Conservation (phyloP, 2,888 invertebrate species). For the Drosophila algonquin region DNA sequence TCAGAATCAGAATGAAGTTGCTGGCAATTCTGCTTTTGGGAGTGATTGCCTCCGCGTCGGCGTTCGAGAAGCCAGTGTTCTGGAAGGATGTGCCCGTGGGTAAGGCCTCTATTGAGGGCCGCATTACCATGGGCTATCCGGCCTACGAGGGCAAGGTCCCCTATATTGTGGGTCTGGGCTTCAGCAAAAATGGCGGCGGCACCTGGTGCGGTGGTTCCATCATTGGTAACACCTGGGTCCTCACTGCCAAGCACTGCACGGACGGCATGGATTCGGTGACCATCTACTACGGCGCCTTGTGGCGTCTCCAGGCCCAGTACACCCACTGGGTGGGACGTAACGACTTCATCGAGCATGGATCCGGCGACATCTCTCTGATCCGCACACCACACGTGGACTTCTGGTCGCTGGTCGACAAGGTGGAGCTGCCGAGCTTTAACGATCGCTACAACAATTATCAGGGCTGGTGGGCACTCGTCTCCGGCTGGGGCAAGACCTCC, state of each 20-base stretch:
- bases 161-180: slow-evolving; percentile 71
- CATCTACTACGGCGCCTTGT: slow-evolving; percentile 65
- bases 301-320: slow-evolving; percentile 61
- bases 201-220: slow-evolving; percentile 76
- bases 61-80: slow-evolving; percentile 37
- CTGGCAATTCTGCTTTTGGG: slow-evolving; percentile 22
- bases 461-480: slow-evolving; percentile 54
- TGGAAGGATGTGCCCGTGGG: slow-evolving; percentile 51
- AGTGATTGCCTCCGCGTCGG: slow-evolving; percentile 30
- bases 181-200: slow-evolving; percentile 50
- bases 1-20: slow-evolving; percentile 20
- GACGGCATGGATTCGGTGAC: slow-evolving; percentile 53
- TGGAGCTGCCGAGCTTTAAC: slow-evolving; percentile 55
- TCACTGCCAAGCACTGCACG: slow-evolving; percentile 79
- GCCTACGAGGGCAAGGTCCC: slow-evolving; percentile 68
- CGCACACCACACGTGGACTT: slow-evolving; percentile 67
- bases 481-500: slow-evolving; percentile 72
- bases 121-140: slow-evolving; percentile 72
- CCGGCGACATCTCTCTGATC: slow-evolving; percentile 64
- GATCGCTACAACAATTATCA: slow-evolving; percentile 58
- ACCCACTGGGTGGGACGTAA: slow-evolving; percentile 58
- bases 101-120: slow-evolving; percentile 51
- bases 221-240: slow-evolving; percentile 66
- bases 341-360: slow-evolving; percentile 58
- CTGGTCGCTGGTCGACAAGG: slow-evolving; percentile 50